phyloP scores from a whole-genome alignment of 2,797 vertebrate genomes.

The Myotis daubentonii region DNA sequence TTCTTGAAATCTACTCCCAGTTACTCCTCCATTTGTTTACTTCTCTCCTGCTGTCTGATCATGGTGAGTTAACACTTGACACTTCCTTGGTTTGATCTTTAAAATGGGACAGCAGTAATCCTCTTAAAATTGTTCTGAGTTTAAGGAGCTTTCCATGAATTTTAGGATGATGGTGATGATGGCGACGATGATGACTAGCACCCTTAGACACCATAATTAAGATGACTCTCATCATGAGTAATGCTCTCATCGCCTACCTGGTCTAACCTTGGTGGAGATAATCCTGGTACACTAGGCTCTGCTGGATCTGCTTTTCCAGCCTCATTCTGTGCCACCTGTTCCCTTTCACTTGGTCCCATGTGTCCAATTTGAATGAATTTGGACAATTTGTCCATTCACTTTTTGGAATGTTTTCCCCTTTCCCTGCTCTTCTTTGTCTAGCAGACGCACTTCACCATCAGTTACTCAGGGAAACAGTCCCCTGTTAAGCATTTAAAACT shows the following conservation, averaged over 20 bases:
- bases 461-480: neutral
- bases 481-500: slow-evolving; percentile 40
- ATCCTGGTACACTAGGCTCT: neutral
- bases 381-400: no score
- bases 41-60: neutral
- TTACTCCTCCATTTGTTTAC: neutral
- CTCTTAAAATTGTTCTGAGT: slow-evolving; percentile 28
- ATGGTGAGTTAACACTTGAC: neutral
- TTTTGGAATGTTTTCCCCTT: neutral
- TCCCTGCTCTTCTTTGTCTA: neutral
- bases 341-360: neutral
- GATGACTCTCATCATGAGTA: neutral
- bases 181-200: neutral
- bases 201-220: neutral
- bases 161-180: neutral
- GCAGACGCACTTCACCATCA: neutral
- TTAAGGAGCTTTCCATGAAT: neutral
- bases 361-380: neutral
- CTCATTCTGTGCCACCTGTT: neutral
- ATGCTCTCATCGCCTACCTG: neutral
- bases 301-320: neutral
- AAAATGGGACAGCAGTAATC: slow-evolving; percentile 16
- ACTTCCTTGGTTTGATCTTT: slow-evolving; percentile 2
- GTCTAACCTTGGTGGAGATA: neutral
- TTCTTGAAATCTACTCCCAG: neutral